Evolutionary conservation across 2,888 invertebrate species (phyloP), one percentile per base, ranked within the genome.

Genomic region (Odontomyia ornata): DNA sequence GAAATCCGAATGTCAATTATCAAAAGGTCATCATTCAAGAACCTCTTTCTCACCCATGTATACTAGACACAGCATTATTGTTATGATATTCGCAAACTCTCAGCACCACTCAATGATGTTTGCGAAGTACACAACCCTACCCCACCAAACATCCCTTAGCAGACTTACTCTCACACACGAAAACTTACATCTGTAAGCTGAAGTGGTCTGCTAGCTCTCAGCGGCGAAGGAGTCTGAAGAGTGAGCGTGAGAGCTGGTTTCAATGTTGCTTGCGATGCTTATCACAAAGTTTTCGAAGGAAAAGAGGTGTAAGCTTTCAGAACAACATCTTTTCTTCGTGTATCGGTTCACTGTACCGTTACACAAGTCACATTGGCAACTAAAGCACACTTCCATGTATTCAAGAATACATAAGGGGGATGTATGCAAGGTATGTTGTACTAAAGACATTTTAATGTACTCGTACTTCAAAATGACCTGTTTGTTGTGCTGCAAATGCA

Each of bases 391-490:
- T 28, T 15, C 15, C 36, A 36, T 36, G 36, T 36, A 25, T 28
- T 4, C 28, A 43, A 43, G 67, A 30, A 21, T 67, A 43, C 15
- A 21, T 60, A 4, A 60, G n/a, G n/a, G n/a, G 60, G 5, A 25
- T 60, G 36, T 7, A 18, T 43, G 36, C 11, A 43, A 36, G 67
- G 36, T 18, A 36, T 67, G 23, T 3, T 67, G 15, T 13, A 21
- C 36, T 21, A 11, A n/a, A 67, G 67, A 60, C 21, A 11, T 60
- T 60, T 4, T 21, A 25, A 60, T 21, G 43, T 46, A 15, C n/a
- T n/a, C n/a, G n/a, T 28, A 64, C 64, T 67, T 67, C 18, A 36
- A 43, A 27, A 25, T 64, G 30, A 28, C 64, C 64, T 64, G n/a
- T 36, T 36, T 36, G 36, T 13, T 28, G 28, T n/a, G 64, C 15